Base-by-base conservation (phyloP, 2,113 vertebrate genomes). In the Porphyrio hochstetteri region DNA sequence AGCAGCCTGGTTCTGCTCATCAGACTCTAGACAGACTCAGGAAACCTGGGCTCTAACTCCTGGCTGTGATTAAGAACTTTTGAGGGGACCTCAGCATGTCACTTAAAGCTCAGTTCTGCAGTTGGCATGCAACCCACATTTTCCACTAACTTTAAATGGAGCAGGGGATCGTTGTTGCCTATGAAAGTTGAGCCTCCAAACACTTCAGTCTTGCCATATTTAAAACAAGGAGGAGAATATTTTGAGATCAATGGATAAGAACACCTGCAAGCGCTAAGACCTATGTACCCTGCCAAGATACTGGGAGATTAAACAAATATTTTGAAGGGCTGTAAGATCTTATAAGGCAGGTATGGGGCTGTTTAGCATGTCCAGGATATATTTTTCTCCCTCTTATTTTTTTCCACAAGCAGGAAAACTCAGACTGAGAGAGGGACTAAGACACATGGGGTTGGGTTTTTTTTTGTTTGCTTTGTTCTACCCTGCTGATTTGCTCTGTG, bases 161-260 rank as follows among this genome's bases (percentile, higher is more conserved):
- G 90, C 5, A 17, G 67, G 82, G 57, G 86, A 94, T 91, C 59
- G 50, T 84, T 85, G 88, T 50, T 82, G 77, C 90, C 71, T 93
- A 1, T 93, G 92, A 93, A 96, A 97, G 72, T 3, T 21, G 75
- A 96, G 93, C 78, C 60, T 94, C 94, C 77, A 92, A 96, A 87
- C 88, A 85, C 77, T 93, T 94, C 74, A 31, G 57, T 79, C 33
- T 70, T 89, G 40, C 57, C 50, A 2, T 46, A 61, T 85, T 89
- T 89, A 69, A 94, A 92, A 78, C 67, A 81, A 84, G 84, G 50
- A 93, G 44, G 42, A 91, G 81, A 93, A 75, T 88, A 92, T 93
- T 97, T 96, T 91, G 92, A 96, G 93, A 97, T 97, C 77, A 93
- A 61, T 82, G 90, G 95, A 95, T 96, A 96, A 95, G 92, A 93